Evolutionary conservation across 2,888 invertebrate genomes (phyloP), one percentile per base, ranked within the genome.

Genomic region (Leptura quadrifasciata): DNA sequence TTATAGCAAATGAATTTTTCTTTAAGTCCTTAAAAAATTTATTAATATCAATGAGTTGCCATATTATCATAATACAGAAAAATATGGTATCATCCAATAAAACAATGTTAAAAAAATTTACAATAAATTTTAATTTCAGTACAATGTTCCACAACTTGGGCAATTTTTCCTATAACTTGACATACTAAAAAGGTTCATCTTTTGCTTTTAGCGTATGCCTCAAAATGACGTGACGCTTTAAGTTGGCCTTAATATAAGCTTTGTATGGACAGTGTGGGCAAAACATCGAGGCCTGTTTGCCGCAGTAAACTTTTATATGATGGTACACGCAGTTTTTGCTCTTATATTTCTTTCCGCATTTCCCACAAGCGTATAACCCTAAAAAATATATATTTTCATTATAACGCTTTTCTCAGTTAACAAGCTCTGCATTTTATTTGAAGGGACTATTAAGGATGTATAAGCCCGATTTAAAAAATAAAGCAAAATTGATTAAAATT

Each of bases 301-400:
- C 63, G 4, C 63, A 63, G 39, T 63, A 63, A 17, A 63, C 39
- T 20, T 17, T 63, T 18, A 39, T 9, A 17, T 69, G 69, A 9
- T 57, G 55, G 21, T 27, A 69, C 58, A 69, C 18, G 18, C 57
- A 69, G 2, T 57, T 31, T n/a, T 35, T 69, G 9, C 15, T 64
- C 65, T 63, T 72, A 47, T 72, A 72, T 5, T 6, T 21, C 31
- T 72, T 72, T 8, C 57, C 63, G 15, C 72, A 72, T 9, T 35
- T 57, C 21, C 35, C n/a, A 17, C 72, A 72, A 8, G 24, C 24
- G 15, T 63, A 72, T 12, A 18, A 55, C 24, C 35, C 72, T 72
- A 72, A 52, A 71, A 71, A 20, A 67, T 21, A 67, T 21, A 67
- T 24, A n/a, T 6, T 9, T 2, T 58, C 12, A 39, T 39, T 39